Evolutionary conservation across 2,113 vertebrate genomes (phyloP).

Genomic region (Entelurus aequoreus): DNA sequence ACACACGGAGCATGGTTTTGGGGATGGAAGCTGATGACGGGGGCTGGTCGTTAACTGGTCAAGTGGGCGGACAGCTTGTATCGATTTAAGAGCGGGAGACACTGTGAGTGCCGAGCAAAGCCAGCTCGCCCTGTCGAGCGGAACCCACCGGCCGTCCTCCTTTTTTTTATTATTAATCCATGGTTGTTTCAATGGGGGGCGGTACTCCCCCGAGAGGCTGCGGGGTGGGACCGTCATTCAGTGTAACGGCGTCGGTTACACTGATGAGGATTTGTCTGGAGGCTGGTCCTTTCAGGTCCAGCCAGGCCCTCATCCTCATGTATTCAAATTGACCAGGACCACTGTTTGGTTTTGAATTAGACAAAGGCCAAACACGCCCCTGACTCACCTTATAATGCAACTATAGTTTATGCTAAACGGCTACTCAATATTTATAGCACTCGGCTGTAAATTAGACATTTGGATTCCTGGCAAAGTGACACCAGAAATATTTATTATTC

Average conservation of each 20-base stretch:
- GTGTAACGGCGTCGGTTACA: slow-evolving; percentile 71
- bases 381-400: slow-evolving; percentile 42
- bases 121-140: slow-evolving; percentile 68
- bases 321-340: slow-evolving; percentile 61
- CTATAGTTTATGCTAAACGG: slow-evolving; percentile 57
- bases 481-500: background rate
- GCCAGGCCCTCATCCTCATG: slow-evolving; percentile 65
- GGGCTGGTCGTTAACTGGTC: slow-evolving; percentile 53
- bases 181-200: slow-evolving; percentile 74
- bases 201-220: slow-evolving; percentile 71
- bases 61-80: slow-evolving; percentile 72
- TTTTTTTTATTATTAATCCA: slow-evolving; percentile 69
- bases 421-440: slow-evolving; percentile 49
- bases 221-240: slow-evolving; percentile 73
- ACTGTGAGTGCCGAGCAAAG: slow-evolving; percentile 53
- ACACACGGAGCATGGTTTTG: background rate
- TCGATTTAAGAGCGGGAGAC: slow-evolving; percentile 65
- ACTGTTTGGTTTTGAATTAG: slow-evolving; percentile 64
- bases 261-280: slow-evolving; percentile 74
- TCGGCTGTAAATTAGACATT: slow-evolving; percentile 16
- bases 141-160: slow-evolving; percentile 62
- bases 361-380: slow-evolving; percentile 58
- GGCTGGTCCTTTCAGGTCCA: slow-evolving; percentile 64
- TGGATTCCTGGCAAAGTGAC: background rate
- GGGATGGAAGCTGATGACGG: background rate